These are phyloP conservation scores for Drosophila anceps DNA, from an alignment of 2,888 invertebrate genomes.

Conservation along the genomic window DNA sequence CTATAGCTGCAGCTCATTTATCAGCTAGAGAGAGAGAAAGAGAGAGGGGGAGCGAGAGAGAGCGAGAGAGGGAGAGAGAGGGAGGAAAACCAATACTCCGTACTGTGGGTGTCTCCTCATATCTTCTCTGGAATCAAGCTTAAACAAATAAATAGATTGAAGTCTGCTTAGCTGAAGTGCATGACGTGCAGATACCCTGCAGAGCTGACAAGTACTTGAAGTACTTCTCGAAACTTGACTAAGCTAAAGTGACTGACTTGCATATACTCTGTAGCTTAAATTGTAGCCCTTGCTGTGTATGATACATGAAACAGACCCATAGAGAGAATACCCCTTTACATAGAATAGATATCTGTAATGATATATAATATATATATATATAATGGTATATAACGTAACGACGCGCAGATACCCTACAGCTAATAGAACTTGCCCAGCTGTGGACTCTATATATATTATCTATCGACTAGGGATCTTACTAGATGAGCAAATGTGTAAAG, in stretches of 20 bases:
- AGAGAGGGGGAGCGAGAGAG: not conserved
- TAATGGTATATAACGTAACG: too few species aligned
- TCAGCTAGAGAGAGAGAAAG: not conserved
- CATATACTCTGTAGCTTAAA: not conserved
- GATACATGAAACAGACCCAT: too few species aligned
- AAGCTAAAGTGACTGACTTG: not conserved
- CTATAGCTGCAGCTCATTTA: constrained; percentile 24
- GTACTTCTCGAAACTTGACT: not conserved
- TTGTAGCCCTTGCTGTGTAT: too few species aligned
- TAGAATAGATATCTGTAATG: not conserved
- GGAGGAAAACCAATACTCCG: not conserved
- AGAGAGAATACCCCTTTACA: not conserved
- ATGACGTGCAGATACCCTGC: constrained; percentile 2
- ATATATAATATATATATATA: too few species aligned
- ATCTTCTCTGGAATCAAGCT: constrained; percentile 7
- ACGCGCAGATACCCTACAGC: too few species aligned
- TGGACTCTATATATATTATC: too few species aligned
- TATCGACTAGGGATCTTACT: too few species aligned
- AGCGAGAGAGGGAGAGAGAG: not conserved
- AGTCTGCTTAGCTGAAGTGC: not conserved
- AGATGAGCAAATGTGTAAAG: too few species aligned
- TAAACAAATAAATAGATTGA: not conserved
- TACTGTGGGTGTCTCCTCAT: constrained; percentile 5
- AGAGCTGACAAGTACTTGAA: not conserved
- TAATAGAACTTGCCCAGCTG: too few species aligned